Percentiles rank a stretch among this genome's conserved stretches.
phyloP scores from a whole-genome alignment of 2,888 invertebrate genomes.

The Lepas anatifera region DNA sequence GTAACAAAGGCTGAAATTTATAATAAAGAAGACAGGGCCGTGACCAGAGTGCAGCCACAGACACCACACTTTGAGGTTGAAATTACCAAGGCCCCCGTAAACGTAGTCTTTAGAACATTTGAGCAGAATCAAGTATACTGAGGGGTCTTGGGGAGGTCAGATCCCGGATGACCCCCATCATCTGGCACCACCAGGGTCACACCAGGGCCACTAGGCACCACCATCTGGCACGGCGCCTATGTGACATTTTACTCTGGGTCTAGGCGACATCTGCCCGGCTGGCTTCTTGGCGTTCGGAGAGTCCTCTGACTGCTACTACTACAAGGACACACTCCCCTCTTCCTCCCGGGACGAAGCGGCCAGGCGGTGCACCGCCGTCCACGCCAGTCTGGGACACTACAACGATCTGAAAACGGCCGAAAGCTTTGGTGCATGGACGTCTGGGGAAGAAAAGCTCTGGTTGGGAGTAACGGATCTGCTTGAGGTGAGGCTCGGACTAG shows the following conservation, averaged over 20 bases:
- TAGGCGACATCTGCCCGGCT: conserved; percentile 14
- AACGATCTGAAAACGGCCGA: background rate
- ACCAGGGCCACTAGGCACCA: background rate
- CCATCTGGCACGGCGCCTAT: no score
- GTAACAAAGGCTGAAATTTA: no score
- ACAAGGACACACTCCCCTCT: background rate
- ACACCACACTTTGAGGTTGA: no score
- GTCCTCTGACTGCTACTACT: conserved; percentile 8
- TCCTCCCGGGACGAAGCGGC: background rate
- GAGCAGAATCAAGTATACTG: no score
- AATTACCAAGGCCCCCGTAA: no score
- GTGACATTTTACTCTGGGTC: no score
- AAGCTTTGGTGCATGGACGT: background rate
- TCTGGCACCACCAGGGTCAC: background rate
- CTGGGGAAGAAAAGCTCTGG: background rate
- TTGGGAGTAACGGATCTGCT: background rate
- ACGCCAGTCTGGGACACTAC: background rate
- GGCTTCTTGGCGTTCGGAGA: conserved; percentile 1
- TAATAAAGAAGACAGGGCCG: no score
- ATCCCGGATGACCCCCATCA: no score
- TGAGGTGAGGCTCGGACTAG: background rate
- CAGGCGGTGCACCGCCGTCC: background rate
- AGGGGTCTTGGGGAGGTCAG: no score
- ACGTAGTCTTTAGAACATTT: no score
- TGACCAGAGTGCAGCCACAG: no score